Evolutionary conservation across 2,797 vertebrate species (phyloP), one percentile per base, ranked within the genome.

Genomic region (Sebastes minor): DNA sequence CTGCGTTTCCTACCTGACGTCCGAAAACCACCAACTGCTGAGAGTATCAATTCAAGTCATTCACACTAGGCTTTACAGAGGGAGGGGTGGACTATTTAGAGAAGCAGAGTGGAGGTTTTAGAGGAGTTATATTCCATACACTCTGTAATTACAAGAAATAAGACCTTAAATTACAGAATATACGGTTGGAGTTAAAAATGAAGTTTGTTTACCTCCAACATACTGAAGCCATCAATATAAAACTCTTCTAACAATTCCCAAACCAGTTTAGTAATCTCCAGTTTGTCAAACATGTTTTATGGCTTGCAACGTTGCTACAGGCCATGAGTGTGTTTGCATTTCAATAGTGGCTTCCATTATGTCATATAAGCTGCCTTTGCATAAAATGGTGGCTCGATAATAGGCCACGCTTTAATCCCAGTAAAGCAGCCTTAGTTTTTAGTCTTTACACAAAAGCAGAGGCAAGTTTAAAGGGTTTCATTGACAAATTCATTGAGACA

Each of bases 121-220:
- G 25, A 61, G 56, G 67, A 81, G 25, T 86, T 88, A 74, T 78
- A 80, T 64, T 86, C 80, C 71, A 74, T 46, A 70, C 6, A 1
- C 78, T 88, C 80, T 86, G 72, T 89, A 91, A 94, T 93, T 91
- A 91, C 35, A 76, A 86, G 67, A 88, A 77, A 90, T 61, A 46
- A 46, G 10, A 53, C 74, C 86, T 91, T 73, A 75, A 91, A 92
- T 93, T 90, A 91, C 63, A 86, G 66, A 90, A 89, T 86, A 69
- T 71, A 73, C 78, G 77, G 81, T 80, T 80, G 13, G 73, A 76
- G 60, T 87, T 73, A 61, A 84, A 90, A 86, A 85, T 74, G 35
- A 74, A 76, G 13, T 33, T 53, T 12, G 73, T 76, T 80, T 73
- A 77, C 62, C 60, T 72, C 22, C 5, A 80, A 65, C 63, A 38